Percentiles rank a stretch among this genome's conserved stretches.
These are phyloP conservation scores for Hanleya hanleyi DNA, from an alignment of 2,888 invertebrate species.

Conservation along the genomic window DNA sequence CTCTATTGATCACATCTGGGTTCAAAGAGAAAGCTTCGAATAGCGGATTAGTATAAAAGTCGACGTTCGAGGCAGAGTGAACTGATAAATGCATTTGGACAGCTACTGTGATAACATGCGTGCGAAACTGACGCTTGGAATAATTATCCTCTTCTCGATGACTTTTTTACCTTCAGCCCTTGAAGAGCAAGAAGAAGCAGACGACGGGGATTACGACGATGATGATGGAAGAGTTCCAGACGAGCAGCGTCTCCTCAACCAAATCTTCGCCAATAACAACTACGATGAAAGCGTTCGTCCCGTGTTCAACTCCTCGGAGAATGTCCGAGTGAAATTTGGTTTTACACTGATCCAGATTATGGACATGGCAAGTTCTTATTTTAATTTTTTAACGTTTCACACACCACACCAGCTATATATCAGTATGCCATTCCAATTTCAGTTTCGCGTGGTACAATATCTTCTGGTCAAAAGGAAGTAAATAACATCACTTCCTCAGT, in stretches of 20 bases:
- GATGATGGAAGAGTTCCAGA: conserved; percentile 58
- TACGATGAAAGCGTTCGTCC: conserved; percentile 77
- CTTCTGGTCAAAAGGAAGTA: too few species aligned
- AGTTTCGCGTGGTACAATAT: too few species aligned
- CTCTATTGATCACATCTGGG: too few species aligned
- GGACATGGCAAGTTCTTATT: conserved; percentile 75
- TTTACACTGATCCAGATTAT: conserved; percentile 77
- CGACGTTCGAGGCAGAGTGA: too few species aligned
- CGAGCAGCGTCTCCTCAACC: conserved; percentile 74
- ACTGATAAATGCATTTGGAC: too few species aligned
- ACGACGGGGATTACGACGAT: not conserved
- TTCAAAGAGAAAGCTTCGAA: too few species aligned
- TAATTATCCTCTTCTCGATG: too few species aligned
- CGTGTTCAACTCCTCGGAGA: conserved; percentile 74
- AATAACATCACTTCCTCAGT: too few species aligned
- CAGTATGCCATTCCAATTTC: too few species aligned
- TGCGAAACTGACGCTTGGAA: too few species aligned
- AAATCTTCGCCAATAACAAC: conserved; percentile 70
- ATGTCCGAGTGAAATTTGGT: conserved; percentile 75
- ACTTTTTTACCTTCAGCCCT: not conserved
- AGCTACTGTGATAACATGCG: too few species aligned
- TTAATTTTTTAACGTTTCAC: not conserved
- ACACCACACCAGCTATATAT: not conserved
- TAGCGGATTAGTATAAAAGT: too few species aligned
- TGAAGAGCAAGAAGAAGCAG: not conserved